These are phyloP conservation scores for Lytechinus variegatus DNA, from an alignment of 35 echinoderm and acorn worm species.

Conservation along the genomic window DNA sequence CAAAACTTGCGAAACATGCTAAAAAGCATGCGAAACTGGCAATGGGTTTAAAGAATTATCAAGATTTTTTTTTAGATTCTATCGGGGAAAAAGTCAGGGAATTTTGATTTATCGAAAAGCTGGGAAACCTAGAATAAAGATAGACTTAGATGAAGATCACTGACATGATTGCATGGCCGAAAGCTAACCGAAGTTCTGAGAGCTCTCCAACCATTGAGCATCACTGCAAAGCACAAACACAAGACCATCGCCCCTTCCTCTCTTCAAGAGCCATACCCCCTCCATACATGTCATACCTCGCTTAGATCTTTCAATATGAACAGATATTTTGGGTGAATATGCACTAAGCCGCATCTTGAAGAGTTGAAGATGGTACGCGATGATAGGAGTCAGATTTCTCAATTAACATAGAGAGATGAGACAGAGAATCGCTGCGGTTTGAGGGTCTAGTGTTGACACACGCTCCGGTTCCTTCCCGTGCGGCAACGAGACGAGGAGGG, in stretches of 20 bases:
- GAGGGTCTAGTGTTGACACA: background rate
- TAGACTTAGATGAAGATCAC: background rate
- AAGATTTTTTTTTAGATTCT: too few relatives aligned
- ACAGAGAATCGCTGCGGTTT: background rate
- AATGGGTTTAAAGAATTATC: too few relatives aligned
- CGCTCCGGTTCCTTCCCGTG: background rate
- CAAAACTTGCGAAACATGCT: too few relatives aligned
- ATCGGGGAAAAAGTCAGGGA: too few relatives aligned
- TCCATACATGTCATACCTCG: background rate
- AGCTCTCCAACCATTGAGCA: background rate
- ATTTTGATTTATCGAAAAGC: too few relatives aligned
- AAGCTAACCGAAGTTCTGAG: background rate
- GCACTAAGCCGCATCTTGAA: background rate
- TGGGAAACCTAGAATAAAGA: background rate
- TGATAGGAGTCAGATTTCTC: conserved; percentile 18
- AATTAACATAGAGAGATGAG: conserved; percentile 11
- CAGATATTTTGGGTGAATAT: background rate
- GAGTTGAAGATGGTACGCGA: background rate
- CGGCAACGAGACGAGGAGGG: background rate
- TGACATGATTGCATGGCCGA: background rate
- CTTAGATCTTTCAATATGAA: conserved; percentile 2
- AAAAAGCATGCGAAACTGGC: too few relatives aligned
- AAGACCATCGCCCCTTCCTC: background rate
- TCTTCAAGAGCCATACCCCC: background rate
- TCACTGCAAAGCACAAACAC: background rate